Percentiles rank a stretch among this genome's conserved stretches.
Conservation (phyloP, 1,140 invertebrate genomes). For the Laupala kohalensis region DNA sequence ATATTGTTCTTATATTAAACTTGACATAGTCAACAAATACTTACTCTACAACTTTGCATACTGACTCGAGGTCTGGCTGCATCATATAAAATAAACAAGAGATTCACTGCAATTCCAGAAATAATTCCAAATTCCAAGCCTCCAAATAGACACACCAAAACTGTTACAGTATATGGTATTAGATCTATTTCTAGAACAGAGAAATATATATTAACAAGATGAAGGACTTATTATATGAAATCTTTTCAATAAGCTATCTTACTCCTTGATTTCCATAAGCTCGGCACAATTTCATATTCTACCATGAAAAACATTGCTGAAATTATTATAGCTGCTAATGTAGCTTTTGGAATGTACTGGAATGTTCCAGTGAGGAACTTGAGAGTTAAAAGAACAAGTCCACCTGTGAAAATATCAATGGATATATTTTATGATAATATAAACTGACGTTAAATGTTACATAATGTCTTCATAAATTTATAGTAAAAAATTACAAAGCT, state of each 20-base stretch:
- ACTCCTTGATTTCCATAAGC: conserved; percentile 78
- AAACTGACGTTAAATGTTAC: no score
- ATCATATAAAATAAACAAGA: conserved; percentile 51
- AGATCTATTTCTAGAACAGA: conserved; percentile 45
- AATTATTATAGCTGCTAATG: conserved; percentile 61
- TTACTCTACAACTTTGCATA: conserved; percentile 28
- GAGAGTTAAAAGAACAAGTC: conserved; percentile 54
- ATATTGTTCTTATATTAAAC: not conserved
- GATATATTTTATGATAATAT: not conserved
- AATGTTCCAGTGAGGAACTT: conserved; percentile 58
- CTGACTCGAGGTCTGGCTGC: conserved; percentile 44
- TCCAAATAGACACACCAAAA: conserved; percentile 42
- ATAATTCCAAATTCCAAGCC: conserved; percentile 63
- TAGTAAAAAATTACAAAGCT: no score
- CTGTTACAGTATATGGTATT: conserved; percentile 44
- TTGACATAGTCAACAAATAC: not conserved
- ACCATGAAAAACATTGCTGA: conserved; percentile 68
- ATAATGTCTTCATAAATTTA: no score
- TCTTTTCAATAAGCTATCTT: conserved; percentile 22
- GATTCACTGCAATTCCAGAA: conserved; percentile 48
- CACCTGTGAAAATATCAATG: conserved; percentile 25
- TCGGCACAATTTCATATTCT: conserved; percentile 55
- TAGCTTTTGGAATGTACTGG: conserved; percentile 64
- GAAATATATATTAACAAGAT: not conserved
- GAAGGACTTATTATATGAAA: not conserved